phyloP scores from a whole-genome alignment of 2,113 vertebrate genomes.

The Jaculus jaculus region DNA sequence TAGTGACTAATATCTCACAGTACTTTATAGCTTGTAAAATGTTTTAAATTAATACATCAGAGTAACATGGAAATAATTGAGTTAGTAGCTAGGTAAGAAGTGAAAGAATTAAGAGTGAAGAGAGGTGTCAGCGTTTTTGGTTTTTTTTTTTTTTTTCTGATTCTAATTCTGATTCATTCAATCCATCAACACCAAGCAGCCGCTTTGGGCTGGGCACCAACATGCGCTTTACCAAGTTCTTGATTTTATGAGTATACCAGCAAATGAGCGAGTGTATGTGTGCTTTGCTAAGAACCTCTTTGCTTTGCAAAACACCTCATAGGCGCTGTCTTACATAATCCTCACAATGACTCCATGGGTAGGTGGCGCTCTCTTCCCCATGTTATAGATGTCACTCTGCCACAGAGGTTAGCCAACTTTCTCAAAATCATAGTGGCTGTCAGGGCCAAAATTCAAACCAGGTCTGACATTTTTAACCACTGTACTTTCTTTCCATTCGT shows the following conservation, averaged over 20 bases:
- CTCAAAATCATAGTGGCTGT: not conserved
- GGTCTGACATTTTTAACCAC: not conserved
- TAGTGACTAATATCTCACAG: conserved; percentile 18
- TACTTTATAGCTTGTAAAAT: conserved; percentile 21
- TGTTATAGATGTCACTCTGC: not conserved
- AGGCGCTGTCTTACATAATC: not conserved
- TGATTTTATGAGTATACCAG: not conserved
- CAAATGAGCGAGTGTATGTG: not conserved
- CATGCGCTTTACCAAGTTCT: not conserved
- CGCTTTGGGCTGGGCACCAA: not conserved
- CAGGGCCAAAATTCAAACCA: not conserved
- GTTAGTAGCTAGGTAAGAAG: not conserved
- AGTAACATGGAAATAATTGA: conserved; percentile 5
- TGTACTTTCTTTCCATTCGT: not conserved
- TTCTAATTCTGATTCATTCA: not conserved
- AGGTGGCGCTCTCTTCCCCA: not conserved
- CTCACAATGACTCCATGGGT: not conserved
- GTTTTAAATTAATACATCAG: conserved; percentile 1
- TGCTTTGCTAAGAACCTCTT: not conserved
- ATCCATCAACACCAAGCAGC: not conserved
- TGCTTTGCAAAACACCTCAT: not conserved
- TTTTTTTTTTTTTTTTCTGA: too few species aligned
- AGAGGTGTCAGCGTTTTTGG: not conserved
- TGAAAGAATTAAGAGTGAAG: not conserved
- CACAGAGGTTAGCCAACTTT: not conserved